phyloP scores from a whole-genome alignment of 2,797 vertebrate genomes.

The Micrastur ruficollis region DNA sequence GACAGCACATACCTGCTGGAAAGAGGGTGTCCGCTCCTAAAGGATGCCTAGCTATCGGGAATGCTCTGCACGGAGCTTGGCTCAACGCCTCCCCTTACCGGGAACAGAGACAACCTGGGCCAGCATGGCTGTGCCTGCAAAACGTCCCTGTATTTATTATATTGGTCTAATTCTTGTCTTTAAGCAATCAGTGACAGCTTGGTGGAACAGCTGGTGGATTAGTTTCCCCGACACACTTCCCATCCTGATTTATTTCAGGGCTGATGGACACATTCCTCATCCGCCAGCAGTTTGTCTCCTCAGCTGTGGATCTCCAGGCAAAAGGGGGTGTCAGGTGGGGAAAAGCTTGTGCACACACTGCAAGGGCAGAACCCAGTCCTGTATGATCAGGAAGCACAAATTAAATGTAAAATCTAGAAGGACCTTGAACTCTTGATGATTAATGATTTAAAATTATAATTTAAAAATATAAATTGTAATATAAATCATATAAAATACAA shows the following conservation, averaged over 20 bases:
- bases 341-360: accelerated
- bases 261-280: neutral
- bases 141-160: accelerated
- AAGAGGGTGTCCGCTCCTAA: neutral
- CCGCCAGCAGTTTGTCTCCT: neutral
- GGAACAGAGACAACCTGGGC: neutral
- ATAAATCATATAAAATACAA: neutral
- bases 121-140: neutral
- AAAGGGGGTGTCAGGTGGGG: neutral
- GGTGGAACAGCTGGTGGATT: neutral
- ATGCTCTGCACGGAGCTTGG: neutral
- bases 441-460: neutral
- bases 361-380: neutral
- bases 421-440: neutral
- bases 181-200: neutral
- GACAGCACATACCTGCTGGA: accelerated
- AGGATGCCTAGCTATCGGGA: neutral
- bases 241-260: neutral
- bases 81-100: accelerated
- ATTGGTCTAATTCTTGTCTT: neutral
- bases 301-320: accelerated
- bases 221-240: neutral
- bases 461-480: neutral
- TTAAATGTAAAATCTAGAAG: accelerated
- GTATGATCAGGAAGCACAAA: neutral